phyloP scores from a whole-genome alignment of 2,797 vertebrate species.

The Dendrocincla tyrannina region DNA sequence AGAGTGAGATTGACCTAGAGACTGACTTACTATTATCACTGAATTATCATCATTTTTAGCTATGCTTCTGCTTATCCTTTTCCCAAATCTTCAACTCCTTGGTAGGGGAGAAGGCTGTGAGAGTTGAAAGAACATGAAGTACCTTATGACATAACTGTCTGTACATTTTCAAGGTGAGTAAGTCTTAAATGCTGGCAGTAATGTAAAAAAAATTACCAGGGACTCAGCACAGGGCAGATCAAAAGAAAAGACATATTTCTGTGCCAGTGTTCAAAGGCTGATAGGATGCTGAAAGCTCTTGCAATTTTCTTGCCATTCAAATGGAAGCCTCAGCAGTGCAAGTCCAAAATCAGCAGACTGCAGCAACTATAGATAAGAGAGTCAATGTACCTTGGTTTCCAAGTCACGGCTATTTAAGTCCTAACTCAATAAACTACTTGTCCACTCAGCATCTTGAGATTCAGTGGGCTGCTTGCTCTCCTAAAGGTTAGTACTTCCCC shows the following conservation, averaged over 20 bases:
- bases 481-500: neutral
- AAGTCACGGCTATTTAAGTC: neutral
- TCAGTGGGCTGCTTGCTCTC: neutral
- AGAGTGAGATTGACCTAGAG: neutral
- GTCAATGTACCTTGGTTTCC: neutral
- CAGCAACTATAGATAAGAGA: neutral
- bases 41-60: neutral
- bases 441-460: neutral
- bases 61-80: neutral
- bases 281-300: neutral
- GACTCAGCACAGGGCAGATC: neutral
- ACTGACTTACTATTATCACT: neutral
- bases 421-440: neutral
- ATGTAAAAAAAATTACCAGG: neutral
- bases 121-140: neutral
- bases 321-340: neutral
- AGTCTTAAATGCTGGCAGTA: neutral
- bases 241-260: neutral
- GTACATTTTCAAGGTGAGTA: neutral
- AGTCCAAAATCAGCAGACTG: neutral
- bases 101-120: neutral
- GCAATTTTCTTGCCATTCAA: neutral
- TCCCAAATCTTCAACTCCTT: neutral
- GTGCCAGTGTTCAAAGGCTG: neutral
- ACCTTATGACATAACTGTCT: neutral